phyloP scores from a whole-genome alignment of 1,140 invertebrate species.

The Elysia chlorotica region DNA sequence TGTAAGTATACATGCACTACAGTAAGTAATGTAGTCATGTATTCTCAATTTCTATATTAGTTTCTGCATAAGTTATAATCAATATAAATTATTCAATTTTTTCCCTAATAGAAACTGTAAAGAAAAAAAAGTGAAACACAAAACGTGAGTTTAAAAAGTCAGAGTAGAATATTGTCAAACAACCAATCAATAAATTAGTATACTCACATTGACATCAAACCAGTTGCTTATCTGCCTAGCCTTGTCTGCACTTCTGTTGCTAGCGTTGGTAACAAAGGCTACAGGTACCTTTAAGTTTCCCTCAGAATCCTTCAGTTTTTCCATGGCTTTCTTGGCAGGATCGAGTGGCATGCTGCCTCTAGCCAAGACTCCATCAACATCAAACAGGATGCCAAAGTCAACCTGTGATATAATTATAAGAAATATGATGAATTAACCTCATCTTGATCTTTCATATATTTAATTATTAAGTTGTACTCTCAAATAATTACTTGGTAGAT shows the following conservation, averaged over 20 bases:
- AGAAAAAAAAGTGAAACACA: neutral
- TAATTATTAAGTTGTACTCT: too few species aligned
- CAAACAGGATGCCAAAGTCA: conserved; percentile 73
- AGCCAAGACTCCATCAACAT: conserved; percentile 77
- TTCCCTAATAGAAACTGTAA: too few species aligned
- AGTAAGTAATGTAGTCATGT: too few species aligned
- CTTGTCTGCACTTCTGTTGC: conserved; percentile 69
- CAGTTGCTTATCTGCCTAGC: conserved; percentile 71
- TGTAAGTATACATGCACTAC: too few species aligned
- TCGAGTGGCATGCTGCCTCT: conserved; percentile 70
- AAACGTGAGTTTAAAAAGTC: neutral
- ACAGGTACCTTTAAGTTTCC: conserved; percentile 72
- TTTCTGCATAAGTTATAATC: too few species aligned
- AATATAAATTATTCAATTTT: too few species aligned
- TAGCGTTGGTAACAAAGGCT: conserved; percentile 75
- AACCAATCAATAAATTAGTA: neutral
- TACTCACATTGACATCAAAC: conserved; percentile 68
- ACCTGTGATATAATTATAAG: conserved; percentile 29
- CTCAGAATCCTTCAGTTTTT: conserved; percentile 65
- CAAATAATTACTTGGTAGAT: too few species aligned
- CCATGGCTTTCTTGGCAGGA: conserved; percentile 68
- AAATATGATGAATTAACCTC: too few species aligned
- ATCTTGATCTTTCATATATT: too few species aligned
- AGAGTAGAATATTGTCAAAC: neutral
- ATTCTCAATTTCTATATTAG: too few species aligned